Base-by-base conservation (phyloP, 2,113 vertebrate genomes). In the Channa argus region DNA sequence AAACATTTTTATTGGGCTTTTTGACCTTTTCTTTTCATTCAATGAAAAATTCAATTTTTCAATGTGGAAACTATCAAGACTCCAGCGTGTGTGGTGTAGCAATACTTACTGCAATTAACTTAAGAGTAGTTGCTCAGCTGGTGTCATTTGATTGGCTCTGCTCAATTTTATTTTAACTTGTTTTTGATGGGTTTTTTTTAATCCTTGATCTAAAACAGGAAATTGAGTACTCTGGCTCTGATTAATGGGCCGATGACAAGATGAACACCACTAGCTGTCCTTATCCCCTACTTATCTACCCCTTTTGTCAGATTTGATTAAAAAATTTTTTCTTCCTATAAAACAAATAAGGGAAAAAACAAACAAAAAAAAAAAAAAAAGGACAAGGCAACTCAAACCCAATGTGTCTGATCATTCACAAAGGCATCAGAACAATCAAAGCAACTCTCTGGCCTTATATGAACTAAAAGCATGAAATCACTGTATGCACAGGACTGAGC, bases 331-430 rank as follows among this genome's bases (percentile, higher is more conserved):
- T 24, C 24, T 24, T 24, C 24, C 24, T 24, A 24, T 24, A 24
- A 24, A 24, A 24, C 24, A 24, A 24, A 24, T 24, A 24, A 24
- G 24, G 24, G 0, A 12, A 51, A 51, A 62, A 1, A n/a, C n/a
- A n/a, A n/a, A n/a, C n/a, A n/a, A n/a, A 5, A 68, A 6, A 6
- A 11, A 0, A 0, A 11, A 36, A 41, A 0, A 66, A 41, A 24
- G 24, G 24, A 24, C 24, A 24, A 24, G 24, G 1, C 24, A 24
- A 24, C 1, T 24, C 34, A 54, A 37, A 45, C 13, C 6, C 47
- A 24, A 15, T 9, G 11, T 46, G 45, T 46, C 9, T 46, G 2
- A 13, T 51, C 2, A 63, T 46, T 41, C 33, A 14, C 46, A 50
- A 41, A 37, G 14, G 50, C 37, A 11, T 46, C 39, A 66, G 12